Evolutionary conservation across 2,113 vertebrate species (phyloP), one percentile per base, ranked within the genome.

Genomic region (Microcebus griseorufus): DNA sequence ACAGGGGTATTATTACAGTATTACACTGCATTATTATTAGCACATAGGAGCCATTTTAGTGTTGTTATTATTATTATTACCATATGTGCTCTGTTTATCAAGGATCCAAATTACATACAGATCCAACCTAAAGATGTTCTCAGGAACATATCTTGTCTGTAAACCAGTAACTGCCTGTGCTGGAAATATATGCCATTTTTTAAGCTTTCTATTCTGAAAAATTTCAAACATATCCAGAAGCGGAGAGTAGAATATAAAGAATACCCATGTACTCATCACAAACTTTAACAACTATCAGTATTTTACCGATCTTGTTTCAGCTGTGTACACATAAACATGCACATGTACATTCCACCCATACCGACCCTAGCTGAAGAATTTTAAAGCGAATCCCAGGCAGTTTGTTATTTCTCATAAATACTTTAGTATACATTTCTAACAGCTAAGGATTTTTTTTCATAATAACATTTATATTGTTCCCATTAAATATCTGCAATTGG

Each of bases 141-240:
- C 23, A 62, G 25, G 60, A 62, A 62, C 60, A 10, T 62, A 62
- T 62, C 25, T 62, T 62, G 60, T 62, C 60, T 25, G 23, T 62
- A 62, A 62, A 62, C 23, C 25, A 10, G 60, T 25, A 20, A 62
- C 60, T 62, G 60, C 60, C 60, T 62, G 60, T 58, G 34, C 11
- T 73, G 16, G 12, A 25, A 6, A 88, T 64, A 58, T 42, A 88
- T 34, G 10, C 37, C 70, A 53, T n/a, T 94, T 89, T 92, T 91
- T 42, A 69, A 58, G 69, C 9, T 95, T 94, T 81, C 93, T 88
- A 51, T 94, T 81, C 9, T 92, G 14, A n/a, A 53, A 51, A 60
- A 20, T 78, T 75, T 93, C 16, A 83, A 39, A 51, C 8, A 20
- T 69, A 45, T 84, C 14, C 53, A 78, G 18, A 96, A 75, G 14